A percentile compares a stretch with the other conserved stretches of the same genome.
These are phyloP conservation scores for Arge pagana DNA, from an alignment of 2,888 invertebrate genomes.

Conservation along the genomic window DNA sequence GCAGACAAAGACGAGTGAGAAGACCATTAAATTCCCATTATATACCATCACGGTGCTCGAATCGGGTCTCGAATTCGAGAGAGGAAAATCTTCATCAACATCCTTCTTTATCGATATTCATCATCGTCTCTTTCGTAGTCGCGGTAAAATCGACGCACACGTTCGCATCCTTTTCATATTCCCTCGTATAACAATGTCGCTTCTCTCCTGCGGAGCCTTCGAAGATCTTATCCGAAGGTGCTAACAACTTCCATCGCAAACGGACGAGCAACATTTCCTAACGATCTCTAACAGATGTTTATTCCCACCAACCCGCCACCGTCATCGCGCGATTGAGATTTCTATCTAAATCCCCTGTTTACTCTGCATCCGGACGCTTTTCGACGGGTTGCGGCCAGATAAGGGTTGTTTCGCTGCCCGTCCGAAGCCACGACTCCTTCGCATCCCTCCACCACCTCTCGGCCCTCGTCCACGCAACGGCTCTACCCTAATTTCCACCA, in stretches of 20 bases:
- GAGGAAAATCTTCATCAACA: no score
- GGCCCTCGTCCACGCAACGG: no score
- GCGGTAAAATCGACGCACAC: not conserved
- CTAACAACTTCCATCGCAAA: slow-evolving; percentile 7
- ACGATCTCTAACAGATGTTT: slow-evolving; percentile 42
- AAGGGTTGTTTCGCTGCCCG: slow-evolving; percentile 13
- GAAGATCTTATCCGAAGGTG: slow-evolving; percentile 10
- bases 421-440: no score
- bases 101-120: not conserved
- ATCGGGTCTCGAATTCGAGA: no score
- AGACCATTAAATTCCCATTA: no score
- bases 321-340: slow-evolving; percentile 35
- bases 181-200: slow-evolving; percentile 18
- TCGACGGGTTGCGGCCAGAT: slow-evolving; percentile 3
- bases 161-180: slow-evolving; percentile 15
- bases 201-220: slow-evolving; percentile 10
- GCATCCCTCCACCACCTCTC: no score
- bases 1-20: no score
- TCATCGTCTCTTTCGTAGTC: not conserved
- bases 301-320: slow-evolving; percentile 36
- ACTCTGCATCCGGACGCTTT: not conserved
- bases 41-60: no score
- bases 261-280: slow-evolving; percentile 1
- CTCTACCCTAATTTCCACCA: no score
- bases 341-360: slow-evolving; percentile 35